phyloP scores from a whole-genome alignment of 1,140 invertebrate genomes.

The Drosophila athabasca region DNA sequence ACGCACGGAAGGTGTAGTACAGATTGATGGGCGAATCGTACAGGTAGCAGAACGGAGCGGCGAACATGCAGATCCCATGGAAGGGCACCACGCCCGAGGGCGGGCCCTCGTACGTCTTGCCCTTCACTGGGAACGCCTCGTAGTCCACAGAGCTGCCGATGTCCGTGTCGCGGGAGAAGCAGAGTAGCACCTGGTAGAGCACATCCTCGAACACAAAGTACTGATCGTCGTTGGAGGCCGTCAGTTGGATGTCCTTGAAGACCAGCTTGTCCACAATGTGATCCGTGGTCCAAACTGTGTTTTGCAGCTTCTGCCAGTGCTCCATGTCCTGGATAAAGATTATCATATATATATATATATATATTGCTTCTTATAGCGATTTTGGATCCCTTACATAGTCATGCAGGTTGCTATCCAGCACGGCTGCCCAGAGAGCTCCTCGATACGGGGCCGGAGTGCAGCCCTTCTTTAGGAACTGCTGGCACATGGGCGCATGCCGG shows the following conservation, averaged over 20 bases:
- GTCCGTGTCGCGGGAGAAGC: conserved; percentile 95
- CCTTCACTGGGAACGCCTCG: conserved; percentile 88
- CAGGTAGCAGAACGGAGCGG: conserved; percentile 96
- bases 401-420: conserved; percentile 76
- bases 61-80: conserved; percentile 98
- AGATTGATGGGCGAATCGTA: conserved; percentile 94
- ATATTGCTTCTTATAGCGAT: background rate
- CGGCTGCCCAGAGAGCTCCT: conserved; percentile 78
- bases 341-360: background rate
- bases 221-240: conserved; percentile 98
- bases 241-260: conserved; percentile 97
- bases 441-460: conserved; percentile 76
- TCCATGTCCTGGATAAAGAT: conserved; percentile 87
- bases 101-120: conserved; percentile 89
- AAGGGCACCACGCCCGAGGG: conserved; percentile 98
- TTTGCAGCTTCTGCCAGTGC: conserved; percentile 93
- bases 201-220: conserved; percentile 99
- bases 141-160: conserved; percentile 88
- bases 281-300: conserved; percentile 93
- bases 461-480: conserved; percentile 81
- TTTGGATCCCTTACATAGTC: conserved; percentile 59
- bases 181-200: conserved; percentile 97
- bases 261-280: conserved; percentile 96
- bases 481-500: conserved; percentile 75
- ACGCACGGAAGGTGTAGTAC: conserved; percentile 95